phyloP scores from a whole-genome alignment of 2,888 invertebrate genomes.

The Agriopis aurantiaria region DNA sequence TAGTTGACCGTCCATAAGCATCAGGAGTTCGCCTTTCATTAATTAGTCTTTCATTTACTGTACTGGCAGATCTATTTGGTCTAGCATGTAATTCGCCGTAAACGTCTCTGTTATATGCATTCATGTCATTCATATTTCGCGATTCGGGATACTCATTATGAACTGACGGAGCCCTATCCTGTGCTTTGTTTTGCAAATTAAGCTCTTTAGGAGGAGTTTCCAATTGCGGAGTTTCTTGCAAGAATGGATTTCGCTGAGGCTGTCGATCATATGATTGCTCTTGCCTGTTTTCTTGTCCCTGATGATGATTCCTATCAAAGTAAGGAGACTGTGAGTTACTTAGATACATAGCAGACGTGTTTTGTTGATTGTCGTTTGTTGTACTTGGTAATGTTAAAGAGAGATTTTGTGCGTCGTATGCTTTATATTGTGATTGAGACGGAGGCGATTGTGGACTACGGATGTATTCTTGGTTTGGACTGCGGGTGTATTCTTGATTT shows the following conservation, averaged over 20 bases:
- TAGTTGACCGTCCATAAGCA: conserved; percentile 90
- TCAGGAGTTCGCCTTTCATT: conserved; percentile 93
- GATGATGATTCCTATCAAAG: conserved; percentile 79
- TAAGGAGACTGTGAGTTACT: conserved; percentile 83
- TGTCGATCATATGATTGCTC: conserved; percentile 74
- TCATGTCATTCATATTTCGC: conserved; percentile 59
- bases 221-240: conserved; percentile 67
- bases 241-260: conserved; percentile 73
- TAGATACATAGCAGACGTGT: conserved; percentile 70
- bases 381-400: conserved; percentile 68
- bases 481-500: conserved; percentile 45
- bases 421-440: conserved; percentile 72
- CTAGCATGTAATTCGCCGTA: conserved; percentile 72
- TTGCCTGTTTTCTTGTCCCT: conserved; percentile 60
- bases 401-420: conserved; percentile 79
- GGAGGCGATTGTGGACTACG: conserved; percentile 82
- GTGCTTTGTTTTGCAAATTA: conserved; percentile 51
- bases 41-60: conserved; percentile 70
- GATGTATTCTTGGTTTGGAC: conserved; percentile 82
- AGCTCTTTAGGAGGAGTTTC: conserved; percentile 59
- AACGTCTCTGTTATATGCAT: conserved; percentile 67
- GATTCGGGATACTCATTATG: conserved; percentile 65
- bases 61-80: conserved; percentile 61
- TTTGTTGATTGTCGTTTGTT: conserved; percentile 71
- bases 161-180: conserved; percentile 51